Base-by-base conservation (phyloP, 2,797 vertebrate species). In the Rhinogobio ventralis region DNA sequence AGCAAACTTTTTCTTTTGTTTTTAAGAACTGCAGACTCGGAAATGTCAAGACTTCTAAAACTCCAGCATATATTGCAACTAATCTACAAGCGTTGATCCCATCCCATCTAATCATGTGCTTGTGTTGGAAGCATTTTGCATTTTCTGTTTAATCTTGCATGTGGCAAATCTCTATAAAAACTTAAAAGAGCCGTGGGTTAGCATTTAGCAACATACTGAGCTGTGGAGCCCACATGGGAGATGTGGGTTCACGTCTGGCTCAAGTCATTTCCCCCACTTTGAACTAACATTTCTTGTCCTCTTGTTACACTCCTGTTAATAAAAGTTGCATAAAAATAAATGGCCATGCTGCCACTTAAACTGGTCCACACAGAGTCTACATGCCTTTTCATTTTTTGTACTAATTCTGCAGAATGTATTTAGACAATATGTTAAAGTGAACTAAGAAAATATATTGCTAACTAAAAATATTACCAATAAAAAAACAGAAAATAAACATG, bases 31-130 rank as follows among this genome's bases (percentile, higher is more conserved):
- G 33, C 33, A 83, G 33, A 83, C 46, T 28, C 9, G 33, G 30
- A 75, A 83, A 83, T 83, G 73, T 77, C 73, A 77, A 66, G 49
- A 77, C 33, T 57, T 49, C 23, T 57, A 45, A 83, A 67, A 6
- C 60, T 9, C 64, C n/a, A 6, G 20, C 39, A 13, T 60, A 8
- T 57, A 69, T 25, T 69, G 8, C 69, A 25, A 33, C 80, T 71
- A 81, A 81, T 72, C 67, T 82, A 19, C 19, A 73, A 46, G 39
- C 13, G 25, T 36, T 23, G 2, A 77, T 55, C n/a, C 36, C 62
- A 30, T 30, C 64, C 1, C 14, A 30, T 69, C 19, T 45, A 77
- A 68, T 78, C 30, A 55, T 55, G 46, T 42, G 79, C 64, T 69
- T 69, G 23, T 71, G 33, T 8, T 28, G 5, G 57, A 81, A 81